Evolutionary conservation across 2,797 vertebrate genomes (phyloP).

Genomic region (Lacerta viridis): DNA sequence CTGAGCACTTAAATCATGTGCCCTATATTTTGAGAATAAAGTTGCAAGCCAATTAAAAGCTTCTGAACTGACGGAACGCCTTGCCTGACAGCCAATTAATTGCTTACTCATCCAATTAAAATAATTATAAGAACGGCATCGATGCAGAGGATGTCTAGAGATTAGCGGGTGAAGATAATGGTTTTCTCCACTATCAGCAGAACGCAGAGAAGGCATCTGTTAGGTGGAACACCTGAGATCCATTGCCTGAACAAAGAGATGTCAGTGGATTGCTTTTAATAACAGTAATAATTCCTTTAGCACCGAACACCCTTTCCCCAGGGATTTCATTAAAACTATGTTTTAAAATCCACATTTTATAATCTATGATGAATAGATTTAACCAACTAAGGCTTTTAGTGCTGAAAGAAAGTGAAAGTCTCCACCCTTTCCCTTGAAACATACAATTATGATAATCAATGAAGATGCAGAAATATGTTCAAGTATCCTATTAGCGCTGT

Average conservation of each 20-base stretch:
- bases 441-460: neutral
- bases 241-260: neutral
- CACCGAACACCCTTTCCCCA: neutral
- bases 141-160: neutral
- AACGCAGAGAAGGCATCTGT: neutral
- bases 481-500: neutral
- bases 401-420: neutral
- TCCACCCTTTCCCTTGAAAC: neutral
- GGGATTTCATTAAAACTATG: conserved; percentile 7
- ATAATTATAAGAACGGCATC: conserved; percentile 5
- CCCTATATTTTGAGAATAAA: neutral
- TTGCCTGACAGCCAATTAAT: conserved; percentile 10
- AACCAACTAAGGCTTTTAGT: conserved; percentile 2
- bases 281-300: neutral
- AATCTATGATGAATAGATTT: conserved; percentile 13
- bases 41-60: conserved; percentile 12
- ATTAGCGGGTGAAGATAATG: neutral
- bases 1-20: neutral
- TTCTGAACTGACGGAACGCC: neutral
- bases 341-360: conserved; percentile 13
- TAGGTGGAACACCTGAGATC: neutral
- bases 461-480: neutral
- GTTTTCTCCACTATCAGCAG: neutral
- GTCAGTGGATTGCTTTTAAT: neutral
- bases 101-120: conserved; percentile 31